These are phyloP conservation scores for Circaetus gallicus DNA, from an alignment of 2,113 vertebrate genomes.

Conservation along the genomic window DNA sequence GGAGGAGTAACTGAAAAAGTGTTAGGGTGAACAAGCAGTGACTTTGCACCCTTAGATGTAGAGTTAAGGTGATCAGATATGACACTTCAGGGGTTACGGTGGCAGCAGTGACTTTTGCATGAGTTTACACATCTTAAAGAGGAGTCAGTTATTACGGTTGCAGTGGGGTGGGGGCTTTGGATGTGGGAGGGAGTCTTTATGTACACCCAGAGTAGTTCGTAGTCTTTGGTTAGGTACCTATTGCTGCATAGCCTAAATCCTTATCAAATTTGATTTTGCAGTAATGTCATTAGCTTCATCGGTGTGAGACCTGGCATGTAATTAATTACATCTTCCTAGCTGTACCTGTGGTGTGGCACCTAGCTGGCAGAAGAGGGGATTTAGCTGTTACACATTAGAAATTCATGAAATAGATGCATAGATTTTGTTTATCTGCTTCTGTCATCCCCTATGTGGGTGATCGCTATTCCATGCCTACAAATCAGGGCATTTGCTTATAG, in stretches of 20 bases:
- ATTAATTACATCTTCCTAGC: not conserved
- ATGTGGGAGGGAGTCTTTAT: fast-evolving
- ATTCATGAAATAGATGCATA: not conserved
- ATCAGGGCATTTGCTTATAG: not conserved
- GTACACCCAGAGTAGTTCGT: not conserved
- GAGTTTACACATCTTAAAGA: not conserved
- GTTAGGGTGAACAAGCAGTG: not conserved
- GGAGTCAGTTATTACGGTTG: not conserved
- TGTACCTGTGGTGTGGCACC: not conserved
- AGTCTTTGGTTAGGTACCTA: not conserved
- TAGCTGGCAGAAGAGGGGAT: not conserved
- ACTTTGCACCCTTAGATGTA: not conserved
- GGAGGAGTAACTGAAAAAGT: not conserved
- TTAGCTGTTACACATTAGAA: not conserved
- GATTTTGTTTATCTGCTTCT: not conserved
- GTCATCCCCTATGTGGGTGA: not conserved
- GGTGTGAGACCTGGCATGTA: not conserved
- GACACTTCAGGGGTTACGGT: fast-evolving
- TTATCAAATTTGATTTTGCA: not conserved
- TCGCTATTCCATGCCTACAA: not conserved
- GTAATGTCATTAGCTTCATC: not conserved
- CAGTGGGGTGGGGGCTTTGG: not conserved
- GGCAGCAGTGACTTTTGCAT: not conserved
- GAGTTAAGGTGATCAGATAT: not conserved
- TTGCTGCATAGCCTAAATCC: not conserved